Base-by-base conservation (phyloP, 1,140 invertebrate genomes). In the Telenomus remus region DNA sequence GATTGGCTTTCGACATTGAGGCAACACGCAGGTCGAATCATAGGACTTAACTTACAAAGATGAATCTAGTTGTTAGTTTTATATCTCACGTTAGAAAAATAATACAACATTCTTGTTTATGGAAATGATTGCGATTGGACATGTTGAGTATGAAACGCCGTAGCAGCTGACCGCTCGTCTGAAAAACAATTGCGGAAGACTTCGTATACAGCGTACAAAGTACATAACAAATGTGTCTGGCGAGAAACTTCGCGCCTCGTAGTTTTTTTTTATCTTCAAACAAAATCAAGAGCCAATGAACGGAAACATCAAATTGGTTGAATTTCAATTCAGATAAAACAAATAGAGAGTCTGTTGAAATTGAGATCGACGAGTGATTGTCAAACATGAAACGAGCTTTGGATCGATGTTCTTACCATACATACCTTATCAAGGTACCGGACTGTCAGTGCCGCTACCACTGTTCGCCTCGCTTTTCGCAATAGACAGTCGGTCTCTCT, bases 361-460 rank as follows among this genome's bases (percentile, higher is more conserved):
- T 70, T 68, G 33, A 51, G 12, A 65, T 70, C 10, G 46, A 60
- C 34, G 39, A 65, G 75, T 78, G 76, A 79, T 77, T 74, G 70
- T 74, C 69, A 70, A 79, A 76, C 37, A 46, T 63, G 15, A 74
- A 55, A 65, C 10, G 50, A 13, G 15, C 34, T 59, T 53, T 53
- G 39, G 12, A 61, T 54, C 13, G 34, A 16, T 14, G 11, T 19
- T 42, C 47, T 51, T 10, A 37, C 4, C n/a, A 53, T 66, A 70
- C 63, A 53, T 82, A 86, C 85, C 84, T 86, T 77, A 87, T 87
- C 84, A 89, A 82, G 86, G 87, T 84, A 89, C 80, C 66, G 93
- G 93, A 89, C 92, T 93, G 82, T 94, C 92, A 2, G 93, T 94
- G 39, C 93, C 93, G 80, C 92, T 94, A 65, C 92, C 92, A 80